Conservation (phyloP, 2,888 invertebrate species). For the Trichopoda pennipes region DNA sequence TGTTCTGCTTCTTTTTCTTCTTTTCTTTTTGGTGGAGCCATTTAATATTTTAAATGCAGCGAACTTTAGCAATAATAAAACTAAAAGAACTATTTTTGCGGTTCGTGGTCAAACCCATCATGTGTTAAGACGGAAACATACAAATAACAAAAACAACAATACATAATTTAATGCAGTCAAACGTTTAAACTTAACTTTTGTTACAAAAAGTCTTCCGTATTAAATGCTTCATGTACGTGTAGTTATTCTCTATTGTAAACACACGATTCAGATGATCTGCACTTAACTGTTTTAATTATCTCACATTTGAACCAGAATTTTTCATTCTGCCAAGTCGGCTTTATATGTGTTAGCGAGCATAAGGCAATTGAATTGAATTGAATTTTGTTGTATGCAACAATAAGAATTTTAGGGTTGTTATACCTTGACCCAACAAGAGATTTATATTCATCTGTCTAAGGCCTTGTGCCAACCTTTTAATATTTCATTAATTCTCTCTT, state of each 20-base stretch:
- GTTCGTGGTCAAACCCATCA: slow-evolving; percentile 51
- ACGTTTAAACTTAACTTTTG: slow-evolving; percentile 21
- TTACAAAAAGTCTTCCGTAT: slow-evolving; percentile 52
- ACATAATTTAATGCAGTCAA: slow-evolving; percentile 23
- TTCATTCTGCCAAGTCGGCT: slow-evolving; percentile 2
- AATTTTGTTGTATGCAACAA: background rate
- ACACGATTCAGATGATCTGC: slow-evolving; percentile 35
- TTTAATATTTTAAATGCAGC: slow-evolving; percentile 36
- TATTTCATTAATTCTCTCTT: slow-evolving; percentile 10
- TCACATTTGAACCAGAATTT: slow-evolving; percentile 42
- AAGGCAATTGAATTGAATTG: background rate
- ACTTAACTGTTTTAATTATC: slow-evolving; percentile 54
- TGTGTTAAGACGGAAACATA: slow-evolving; percentile 33
- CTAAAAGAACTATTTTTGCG: slow-evolving; percentile 52
- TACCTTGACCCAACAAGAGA: slow-evolving; percentile 32
- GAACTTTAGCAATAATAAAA: slow-evolving; percentile 21
- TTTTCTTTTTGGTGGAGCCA: slow-evolving; percentile 11
- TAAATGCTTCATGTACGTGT: slow-evolving; percentile 18
- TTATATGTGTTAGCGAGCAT: no score
- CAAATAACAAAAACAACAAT: background rate
- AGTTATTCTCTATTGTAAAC: slow-evolving; percentile 3
- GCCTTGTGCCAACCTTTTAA: slow-evolving; percentile 1
- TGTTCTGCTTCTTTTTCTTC: background rate
- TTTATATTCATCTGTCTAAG: slow-evolving; percentile 35
- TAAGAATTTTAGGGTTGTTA: slow-evolving; percentile 6